A percentile compares a stretch with the other conserved stretches of the same genome.
These are phyloP conservation scores for Agrilus mali DNA, from an alignment of 2,888 invertebrate genomes.

Conservation along the genomic window DNA sequence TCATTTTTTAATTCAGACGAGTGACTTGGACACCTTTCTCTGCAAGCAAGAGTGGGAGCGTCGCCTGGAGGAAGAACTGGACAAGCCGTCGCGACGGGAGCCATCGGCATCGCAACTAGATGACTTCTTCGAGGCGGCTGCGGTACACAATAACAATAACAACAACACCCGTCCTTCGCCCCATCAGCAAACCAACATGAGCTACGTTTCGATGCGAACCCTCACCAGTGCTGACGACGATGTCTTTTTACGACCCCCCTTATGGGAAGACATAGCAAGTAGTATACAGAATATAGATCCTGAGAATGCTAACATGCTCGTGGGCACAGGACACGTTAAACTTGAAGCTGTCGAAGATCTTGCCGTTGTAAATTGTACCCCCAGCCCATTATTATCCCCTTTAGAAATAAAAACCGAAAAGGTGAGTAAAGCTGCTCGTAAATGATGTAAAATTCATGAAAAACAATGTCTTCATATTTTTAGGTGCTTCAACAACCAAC, in stretches of 20 bases:
- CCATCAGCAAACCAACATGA: conserved; percentile 28
- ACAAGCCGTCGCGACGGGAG: conserved; percentile 41
- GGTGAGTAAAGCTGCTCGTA: conserved; percentile 16
- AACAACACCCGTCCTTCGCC: conserved; percentile 16
- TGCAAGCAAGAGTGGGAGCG: conserved; percentile 64
- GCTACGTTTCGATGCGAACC: conserved; percentile 41
- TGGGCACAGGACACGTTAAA: conserved; percentile 66
- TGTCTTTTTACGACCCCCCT: conserved; percentile 73
- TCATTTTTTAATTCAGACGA: conserved; percentile 44
- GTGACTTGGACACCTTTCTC: conserved; percentile 68
- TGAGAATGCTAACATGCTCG: conserved; percentile 78
- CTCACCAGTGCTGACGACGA: conserved; percentile 59
- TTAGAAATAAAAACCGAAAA: conserved; percentile 73
- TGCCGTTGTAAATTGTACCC: conserved; percentile 25
- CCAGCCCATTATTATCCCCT: conserved; percentile 62
- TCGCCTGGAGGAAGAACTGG: conserved; percentile 47
- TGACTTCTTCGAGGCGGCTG: conserved; percentile 50
- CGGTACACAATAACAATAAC: conserved; percentile 14
- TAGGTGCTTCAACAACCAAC: conserved; percentile 32
- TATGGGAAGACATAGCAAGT: conserved; percentile 87
- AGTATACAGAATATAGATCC: conserved; percentile 84
- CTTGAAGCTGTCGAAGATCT: conserved; percentile 61
- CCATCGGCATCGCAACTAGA: conserved; percentile 46
- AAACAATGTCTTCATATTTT: not conserved
- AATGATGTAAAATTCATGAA: not conserved